Evolutionary conservation across 2,797 vertebrate species (phyloP), one percentile per base, ranked within the genome.

Genomic region (Chrysocyon brachyurus): DNA sequence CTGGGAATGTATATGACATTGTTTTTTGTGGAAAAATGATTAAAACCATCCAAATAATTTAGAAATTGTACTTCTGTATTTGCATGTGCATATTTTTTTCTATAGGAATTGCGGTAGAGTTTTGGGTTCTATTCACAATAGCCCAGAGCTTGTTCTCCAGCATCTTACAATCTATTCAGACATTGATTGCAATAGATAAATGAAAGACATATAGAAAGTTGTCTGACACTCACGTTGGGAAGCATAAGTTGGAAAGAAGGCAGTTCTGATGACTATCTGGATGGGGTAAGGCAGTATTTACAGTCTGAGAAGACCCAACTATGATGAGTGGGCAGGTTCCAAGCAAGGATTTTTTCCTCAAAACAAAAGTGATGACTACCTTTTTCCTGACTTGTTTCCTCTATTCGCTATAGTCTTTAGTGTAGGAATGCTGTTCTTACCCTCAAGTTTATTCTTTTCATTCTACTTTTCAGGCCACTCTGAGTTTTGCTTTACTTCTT

Each of bases 401-500:
- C 59, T 72, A 0, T 87, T 75, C 75, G 15, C 52, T 26, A 28
- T 75, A 59, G 36, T 81, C 24, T 19, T 81, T 75, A 52, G 36
- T 16, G 75, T 15, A 57, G 15, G 9, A 64, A 81, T 59, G 19
- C 9, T 49, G 77, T 28, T 70, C 70, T 90, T 31, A 63, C 14
- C 26, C 46, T 28, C 3, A 31, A 24, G 56, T 75, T 73, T 56
- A 19, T 63, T 73, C 54, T 56, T 17, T 89, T 89, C 33, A 64
- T 90, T 72, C 16, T 64, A 56, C 90, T 33, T 31, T 92, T 85
- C 31, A 64, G 10, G 24, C 16, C 4, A 64, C 36, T 57, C 31
- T 79, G n/a, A 54, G 12, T 49, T 93, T 96, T 79, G 31, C 11
- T 56, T 86, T 79, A 72, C 36, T 93, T 26, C 28, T 93, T 90